Percentiles rank a stretch among this genome's conserved stretches.
phyloP scores from a whole-genome alignment of 2,797 vertebrate species.

The Alca torda region DNA sequence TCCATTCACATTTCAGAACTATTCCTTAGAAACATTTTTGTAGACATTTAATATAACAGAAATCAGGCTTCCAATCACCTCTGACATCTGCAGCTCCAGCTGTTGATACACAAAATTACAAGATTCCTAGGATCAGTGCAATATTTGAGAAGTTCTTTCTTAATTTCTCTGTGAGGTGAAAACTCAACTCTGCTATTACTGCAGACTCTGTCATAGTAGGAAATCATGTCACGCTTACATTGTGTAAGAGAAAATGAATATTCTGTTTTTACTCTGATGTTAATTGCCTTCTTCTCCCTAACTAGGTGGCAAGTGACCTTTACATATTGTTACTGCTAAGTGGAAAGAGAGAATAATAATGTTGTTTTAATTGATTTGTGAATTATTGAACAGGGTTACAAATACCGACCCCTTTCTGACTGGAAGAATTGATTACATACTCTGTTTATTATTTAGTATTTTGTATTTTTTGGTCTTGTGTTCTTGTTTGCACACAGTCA shows the following conservation, averaged over 20 bases:
- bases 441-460: conserved; percentile 1
- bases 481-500: neutral
- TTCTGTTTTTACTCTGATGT: conserved; percentile 54
- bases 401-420: conserved; percentile 53
- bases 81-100: neutral
- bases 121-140: neutral
- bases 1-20: neutral
- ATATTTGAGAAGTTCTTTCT: neutral
- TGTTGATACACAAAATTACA: neutral
- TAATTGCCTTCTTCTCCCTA: conserved; percentile 71
- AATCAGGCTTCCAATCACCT: neutral
- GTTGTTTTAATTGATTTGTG: conserved; percentile 82
- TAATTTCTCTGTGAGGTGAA: neutral
- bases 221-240: conserved; percentile 52
- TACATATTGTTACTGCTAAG: conserved; percentile 77
- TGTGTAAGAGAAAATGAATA: conserved; percentile 63
- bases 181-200: conserved; percentile 9
- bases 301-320: conserved; percentile 75
- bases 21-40: neutral
- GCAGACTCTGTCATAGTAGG: conserved; percentile 37
- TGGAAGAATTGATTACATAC: conserved; percentile 57
- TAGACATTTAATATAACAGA: neutral
- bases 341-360: conserved; percentile 75
- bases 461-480: neutral
- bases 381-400: conserved; percentile 77